Percentiles rank a stretch among this genome's conserved stretches.
These are phyloP conservation scores for Automeris io DNA, from an alignment of 2,888 invertebrate genomes.

Conservation along the genomic window DNA sequence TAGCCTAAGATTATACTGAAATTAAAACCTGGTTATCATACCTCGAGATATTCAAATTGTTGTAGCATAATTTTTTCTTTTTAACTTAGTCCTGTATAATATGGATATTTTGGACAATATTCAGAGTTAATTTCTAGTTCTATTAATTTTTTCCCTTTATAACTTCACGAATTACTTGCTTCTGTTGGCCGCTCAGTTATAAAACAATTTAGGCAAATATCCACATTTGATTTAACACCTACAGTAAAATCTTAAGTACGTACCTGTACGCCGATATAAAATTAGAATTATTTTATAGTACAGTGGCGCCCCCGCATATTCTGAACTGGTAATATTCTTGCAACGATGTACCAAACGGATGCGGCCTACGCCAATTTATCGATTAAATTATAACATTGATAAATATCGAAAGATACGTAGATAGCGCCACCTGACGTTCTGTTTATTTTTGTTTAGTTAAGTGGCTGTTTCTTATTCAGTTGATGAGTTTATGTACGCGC, in stretches of 20 bases:
- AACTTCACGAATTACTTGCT: too few species aligned
- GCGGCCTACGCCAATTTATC: constrained; percentile 10
- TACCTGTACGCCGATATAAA: constrained; percentile 21
- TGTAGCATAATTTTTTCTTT: too few species aligned
- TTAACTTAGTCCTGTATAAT: too few species aligned
- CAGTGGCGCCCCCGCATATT: constrained; percentile 29
- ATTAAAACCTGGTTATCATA: too few species aligned
- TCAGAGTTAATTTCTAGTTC: too few species aligned
- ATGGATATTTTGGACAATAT: too few species aligned
- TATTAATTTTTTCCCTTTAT: too few species aligned
- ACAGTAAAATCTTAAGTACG: background rate
- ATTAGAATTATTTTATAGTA: constrained; percentile 29
- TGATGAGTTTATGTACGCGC: too few species aligned
- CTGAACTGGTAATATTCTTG: constrained; percentile 22
- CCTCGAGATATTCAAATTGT: too few species aligned
- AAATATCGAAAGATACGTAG: constrained; percentile 1
- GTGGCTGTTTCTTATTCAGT: background rate
- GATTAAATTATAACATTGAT: constrained; percentile 5
- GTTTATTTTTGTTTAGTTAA: background rate
- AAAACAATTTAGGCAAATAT: too few species aligned
- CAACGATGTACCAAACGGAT: constrained; percentile 16
- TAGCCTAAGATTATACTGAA: too few species aligned
- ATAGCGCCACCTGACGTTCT: constrained; percentile 1
- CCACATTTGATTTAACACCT: background rate
- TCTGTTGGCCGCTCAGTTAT: too few species aligned